Percentiles rank a stretch among this genome's conserved stretches.
Conservation (phyloP, 2,113 vertebrate species). For the Percina caprodes region DNA sequence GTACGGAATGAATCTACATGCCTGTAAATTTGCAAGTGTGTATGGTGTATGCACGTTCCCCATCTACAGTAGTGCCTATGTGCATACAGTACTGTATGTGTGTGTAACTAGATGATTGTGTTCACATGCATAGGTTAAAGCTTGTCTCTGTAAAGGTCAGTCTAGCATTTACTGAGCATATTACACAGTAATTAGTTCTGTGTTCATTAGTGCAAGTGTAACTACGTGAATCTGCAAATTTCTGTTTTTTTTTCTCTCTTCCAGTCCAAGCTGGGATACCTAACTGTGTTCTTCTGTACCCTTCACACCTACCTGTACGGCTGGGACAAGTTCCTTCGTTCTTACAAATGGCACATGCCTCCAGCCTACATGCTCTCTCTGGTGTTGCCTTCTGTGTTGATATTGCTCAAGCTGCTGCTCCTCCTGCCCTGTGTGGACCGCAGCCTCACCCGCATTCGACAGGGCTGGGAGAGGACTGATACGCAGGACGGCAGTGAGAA, state of each 20-base stretch:
- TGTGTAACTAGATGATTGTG: slow-evolving; percentile 7
- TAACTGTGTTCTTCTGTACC: slow-evolving; percentile 90
- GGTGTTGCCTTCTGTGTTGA: slow-evolving; percentile 87
- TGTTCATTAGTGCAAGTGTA: not conserved
- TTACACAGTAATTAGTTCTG: slow-evolving; percentile 19
- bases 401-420: slow-evolving; percentile 89
- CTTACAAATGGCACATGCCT: slow-evolving; percentile 89
- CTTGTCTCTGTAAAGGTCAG: slow-evolving; percentile 44
- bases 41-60: not conserved
- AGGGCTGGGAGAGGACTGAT: slow-evolving; percentile 90
- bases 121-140: slow-evolving; percentile 20
- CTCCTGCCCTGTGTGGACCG: slow-evolving; percentile 89
- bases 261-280: slow-evolving; percentile 93
- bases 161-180: slow-evolving; percentile 5
- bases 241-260: slow-evolving; percentile 54
- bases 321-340: slow-evolving; percentile 84
- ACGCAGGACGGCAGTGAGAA: slow-evolving; percentile 30
- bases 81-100: not conserved
- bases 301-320: slow-evolving; percentile 88
- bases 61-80: not conserved
- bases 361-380: slow-evolving; percentile 84
- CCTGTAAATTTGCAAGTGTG: slow-evolving; percentile 1
- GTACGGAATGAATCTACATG: not conserved
- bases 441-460: slow-evolving; percentile 86
- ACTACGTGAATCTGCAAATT: slow-evolving; percentile 2